phyloP scores from a whole-genome alignment of 2,888 invertebrate species.

The Nyleta sp. region DNA sequence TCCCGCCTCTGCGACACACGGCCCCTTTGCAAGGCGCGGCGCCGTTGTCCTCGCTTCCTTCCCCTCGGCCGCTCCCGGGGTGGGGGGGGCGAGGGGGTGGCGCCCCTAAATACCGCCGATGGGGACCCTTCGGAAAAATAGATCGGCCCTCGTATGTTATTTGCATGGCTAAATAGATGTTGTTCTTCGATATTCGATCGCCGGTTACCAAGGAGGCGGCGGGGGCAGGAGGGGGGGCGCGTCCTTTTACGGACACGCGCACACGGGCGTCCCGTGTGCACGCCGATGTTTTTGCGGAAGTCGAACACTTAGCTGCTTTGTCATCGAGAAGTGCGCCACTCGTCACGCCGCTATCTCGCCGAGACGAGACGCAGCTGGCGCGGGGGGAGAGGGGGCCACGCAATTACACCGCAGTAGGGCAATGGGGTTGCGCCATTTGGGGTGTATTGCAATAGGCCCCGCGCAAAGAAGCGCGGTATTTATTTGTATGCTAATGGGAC shows the following conservation, averaged over 20 bases:
- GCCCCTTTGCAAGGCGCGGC: conserved; percentile 53
- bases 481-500: conserved; percentile 51
- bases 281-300: conserved; percentile 49
- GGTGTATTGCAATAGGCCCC: conserved; percentile 20
- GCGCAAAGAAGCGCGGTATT: conserved; percentile 24
- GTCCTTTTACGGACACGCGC: conserved; percentile 37
- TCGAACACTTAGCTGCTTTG: conserved; percentile 52
- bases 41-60: conserved; percentile 23
- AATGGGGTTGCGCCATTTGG: conserved; percentile 42
- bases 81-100: not conserved
- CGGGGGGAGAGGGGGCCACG: conserved; percentile 16
- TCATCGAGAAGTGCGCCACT: conserved; percentile 41
- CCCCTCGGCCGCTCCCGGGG: conserved; percentile 4
- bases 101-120: conserved; percentile 29
- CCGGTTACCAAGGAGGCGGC: conserved; percentile 26
- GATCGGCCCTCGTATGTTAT: conserved; percentile 56
- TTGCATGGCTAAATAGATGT: conserved; percentile 62
- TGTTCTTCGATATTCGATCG: conserved; percentile 59
- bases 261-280: conserved; percentile 27
- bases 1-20: conserved; percentile 38
- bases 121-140: conserved; percentile 55
- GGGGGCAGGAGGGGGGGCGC: not conserved
- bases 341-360: conserved; percentile 36
- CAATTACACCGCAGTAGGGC: conserved; percentile 42
- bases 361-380: not conserved